Conservation (phyloP, 2,113 vertebrate genomes). For the Micronisus gabar region DNA sequence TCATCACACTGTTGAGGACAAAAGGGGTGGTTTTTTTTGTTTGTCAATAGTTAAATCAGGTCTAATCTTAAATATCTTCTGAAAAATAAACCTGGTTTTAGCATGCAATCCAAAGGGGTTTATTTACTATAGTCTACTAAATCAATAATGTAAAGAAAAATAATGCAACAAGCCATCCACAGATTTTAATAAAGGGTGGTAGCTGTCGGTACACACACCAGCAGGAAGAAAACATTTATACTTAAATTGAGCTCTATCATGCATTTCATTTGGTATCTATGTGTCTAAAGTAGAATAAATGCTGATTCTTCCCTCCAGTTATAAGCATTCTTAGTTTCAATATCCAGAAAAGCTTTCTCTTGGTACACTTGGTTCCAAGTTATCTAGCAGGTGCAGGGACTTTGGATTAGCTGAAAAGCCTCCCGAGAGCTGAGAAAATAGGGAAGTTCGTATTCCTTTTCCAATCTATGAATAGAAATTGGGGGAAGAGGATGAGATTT, state of each 20-base stretch:
- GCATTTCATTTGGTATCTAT: not conserved
- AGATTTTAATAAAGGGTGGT: constrained; percentile 24
- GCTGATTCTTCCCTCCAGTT: not conserved
- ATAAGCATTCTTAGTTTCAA: not conserved
- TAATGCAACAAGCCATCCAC: not conserved
- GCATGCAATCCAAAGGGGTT: not conserved
- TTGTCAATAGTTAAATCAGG: not conserved
- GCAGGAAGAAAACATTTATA: not conserved
- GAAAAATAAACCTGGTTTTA: not conserved
- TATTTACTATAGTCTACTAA: not conserved
- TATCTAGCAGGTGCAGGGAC: constrained; percentile 29
- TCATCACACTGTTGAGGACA: not conserved
- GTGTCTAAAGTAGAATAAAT: not conserved
- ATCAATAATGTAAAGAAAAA: not conserved
- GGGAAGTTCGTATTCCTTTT: constrained; percentile 57
- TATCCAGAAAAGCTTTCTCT: not conserved
- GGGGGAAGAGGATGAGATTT: constrained; percentile 15
- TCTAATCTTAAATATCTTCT: not conserved
- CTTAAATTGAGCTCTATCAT: not conserved
- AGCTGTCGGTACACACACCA: not conserved
- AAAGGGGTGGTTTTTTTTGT: not conserved
- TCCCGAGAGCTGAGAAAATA: constrained; percentile 57
- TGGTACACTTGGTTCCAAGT: not conserved
- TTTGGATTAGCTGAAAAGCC: constrained; percentile 51
- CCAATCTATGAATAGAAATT: constrained; percentile 60